A percentile compares a stretch with the other conserved stretches of the same genome.
Conservation (phyloP, 2,888 invertebrate species). For the Nomada fabriciana region DNA sequence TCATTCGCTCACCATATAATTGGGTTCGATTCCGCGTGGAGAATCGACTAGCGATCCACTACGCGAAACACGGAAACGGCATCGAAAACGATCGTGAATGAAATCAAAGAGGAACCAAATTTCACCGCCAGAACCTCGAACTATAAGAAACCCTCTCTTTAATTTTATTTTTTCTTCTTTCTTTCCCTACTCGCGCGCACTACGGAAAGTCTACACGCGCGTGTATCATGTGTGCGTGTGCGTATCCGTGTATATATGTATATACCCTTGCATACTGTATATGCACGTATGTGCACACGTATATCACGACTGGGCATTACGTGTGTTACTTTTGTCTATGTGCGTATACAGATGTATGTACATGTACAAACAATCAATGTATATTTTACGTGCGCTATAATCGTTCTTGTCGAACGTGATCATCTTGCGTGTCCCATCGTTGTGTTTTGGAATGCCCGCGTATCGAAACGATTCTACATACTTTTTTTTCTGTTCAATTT, state of each 20-base stretch:
- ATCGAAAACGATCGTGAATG: constrained; percentile 47
- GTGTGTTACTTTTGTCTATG: constrained; percentile 57
- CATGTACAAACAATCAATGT: constrained; percentile 46
- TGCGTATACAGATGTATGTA: constrained; percentile 51
- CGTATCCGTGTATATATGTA: constrained; percentile 13
- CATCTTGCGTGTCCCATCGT: constrained; percentile 48
- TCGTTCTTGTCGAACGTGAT: constrained; percentile 55
- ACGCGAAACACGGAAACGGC: not conserved
- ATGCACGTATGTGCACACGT: constrained; percentile 42
- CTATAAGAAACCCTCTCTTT: not conserved
- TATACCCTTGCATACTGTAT: constrained; percentile 20
- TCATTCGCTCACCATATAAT: not conserved
- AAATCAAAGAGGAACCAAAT: constrained; percentile 58
- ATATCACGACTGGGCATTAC: constrained; percentile 66
- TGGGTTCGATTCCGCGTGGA: not conserved
- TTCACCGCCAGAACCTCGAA: constrained; percentile 40
- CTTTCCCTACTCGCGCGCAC: constrained; percentile 34
- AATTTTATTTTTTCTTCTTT: not conserved
- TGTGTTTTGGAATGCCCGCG: constrained; percentile 49
- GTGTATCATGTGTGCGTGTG: constrained; percentile 35
- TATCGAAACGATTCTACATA: constrained; percentile 11
- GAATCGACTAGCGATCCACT: constrained; percentile 11
- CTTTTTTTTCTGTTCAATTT: constrained; percentile 19
- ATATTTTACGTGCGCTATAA: constrained; percentile 60
- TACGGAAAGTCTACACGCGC: constrained; percentile 37